Percentiles rank a stretch among this genome's conserved stretches.
These are phyloP conservation scores for Ecdyonurus torrentis DNA, from an alignment of 2,888 invertebrate genomes.

Conservation along the genomic window DNA sequence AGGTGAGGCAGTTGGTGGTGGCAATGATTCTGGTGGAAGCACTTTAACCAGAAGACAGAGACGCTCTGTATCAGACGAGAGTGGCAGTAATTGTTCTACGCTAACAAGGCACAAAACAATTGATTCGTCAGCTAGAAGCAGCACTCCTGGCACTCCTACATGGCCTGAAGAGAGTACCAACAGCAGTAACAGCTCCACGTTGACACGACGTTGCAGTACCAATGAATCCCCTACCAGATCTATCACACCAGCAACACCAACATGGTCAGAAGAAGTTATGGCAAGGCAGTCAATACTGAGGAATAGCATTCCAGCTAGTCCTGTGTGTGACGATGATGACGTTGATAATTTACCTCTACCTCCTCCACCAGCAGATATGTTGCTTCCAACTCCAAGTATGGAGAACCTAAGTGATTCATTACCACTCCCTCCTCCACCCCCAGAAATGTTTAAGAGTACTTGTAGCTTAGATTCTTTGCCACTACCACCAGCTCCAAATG, in stretches of 20 bases:
- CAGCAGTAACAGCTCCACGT: background rate
- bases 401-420: slow-evolving; percentile 27
- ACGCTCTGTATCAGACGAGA: slow-evolving; percentile 15
- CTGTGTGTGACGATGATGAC: no score
- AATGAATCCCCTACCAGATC: background rate
- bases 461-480: slow-evolving; percentile 56
- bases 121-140: background rate
- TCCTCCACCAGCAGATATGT: slow-evolving; percentile 29
- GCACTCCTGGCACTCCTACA: background rate
- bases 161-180: background rate
- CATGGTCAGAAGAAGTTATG: background rate
- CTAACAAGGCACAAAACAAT: slow-evolving; percentile 27
- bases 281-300: background rate
- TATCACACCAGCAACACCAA: background rate
- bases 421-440: slow-evolving; percentile 55
- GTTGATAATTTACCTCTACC: no score
- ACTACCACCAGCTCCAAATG: background rate
- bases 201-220: background rate
- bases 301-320: no score
- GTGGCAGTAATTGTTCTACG: slow-evolving; percentile 15
- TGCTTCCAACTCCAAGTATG: slow-evolving; percentile 33
- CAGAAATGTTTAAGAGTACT: slow-evolving; percentile 58
- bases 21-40: no score
- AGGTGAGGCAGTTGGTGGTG: slow-evolving; percentile 50
- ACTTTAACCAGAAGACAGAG: slow-evolving; percentile 12